Percentiles rank a stretch among this genome's conserved stretches.
phyloP scores from a whole-genome alignment of 2,113 vertebrate species.

The Delphinus delphis region DNA sequence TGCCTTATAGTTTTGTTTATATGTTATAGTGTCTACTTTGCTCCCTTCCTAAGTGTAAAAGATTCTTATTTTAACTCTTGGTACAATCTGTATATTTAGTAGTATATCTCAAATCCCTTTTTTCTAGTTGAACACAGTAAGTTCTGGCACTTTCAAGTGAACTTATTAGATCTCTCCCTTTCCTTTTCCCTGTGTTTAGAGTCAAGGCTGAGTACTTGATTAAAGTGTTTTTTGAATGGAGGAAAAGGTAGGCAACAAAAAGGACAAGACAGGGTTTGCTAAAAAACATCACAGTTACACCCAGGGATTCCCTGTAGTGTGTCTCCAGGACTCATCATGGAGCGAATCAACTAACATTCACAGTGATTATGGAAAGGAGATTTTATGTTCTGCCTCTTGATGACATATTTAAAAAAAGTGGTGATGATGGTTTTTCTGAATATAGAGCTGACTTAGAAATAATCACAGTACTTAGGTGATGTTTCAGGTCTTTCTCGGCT shows the following conservation, averaged over 20 bases:
- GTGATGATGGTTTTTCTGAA: background rate
- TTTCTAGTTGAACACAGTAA: background rate
- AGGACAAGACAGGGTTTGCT: background rate
- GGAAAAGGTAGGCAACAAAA: background rate
- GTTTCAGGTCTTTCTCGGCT: background rate
- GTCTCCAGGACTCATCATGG: background rate
- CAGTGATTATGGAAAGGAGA: background rate
- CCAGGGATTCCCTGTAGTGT: background rate
- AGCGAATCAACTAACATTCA: background rate
- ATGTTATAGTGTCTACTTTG: conserved; percentile 1
- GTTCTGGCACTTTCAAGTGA: background rate
- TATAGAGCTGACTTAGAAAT: background rate
- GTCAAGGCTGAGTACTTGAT: background rate
- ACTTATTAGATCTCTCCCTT: background rate
- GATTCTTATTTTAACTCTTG: background rate
- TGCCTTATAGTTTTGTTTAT: background rate
- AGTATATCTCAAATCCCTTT: background rate
- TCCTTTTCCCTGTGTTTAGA: background rate
- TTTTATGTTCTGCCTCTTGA: background rate
- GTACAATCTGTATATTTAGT: background rate
- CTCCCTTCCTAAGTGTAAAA: background rate
- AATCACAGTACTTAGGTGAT: background rate
- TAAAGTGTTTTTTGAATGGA: background rate
- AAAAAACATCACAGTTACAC: background rate
- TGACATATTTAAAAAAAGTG: background rate